Percentiles rank a stretch among this genome's conserved stretches.
Conservation (phyloP, 2,113 vertebrate species). For the Conger conger region DNA sequence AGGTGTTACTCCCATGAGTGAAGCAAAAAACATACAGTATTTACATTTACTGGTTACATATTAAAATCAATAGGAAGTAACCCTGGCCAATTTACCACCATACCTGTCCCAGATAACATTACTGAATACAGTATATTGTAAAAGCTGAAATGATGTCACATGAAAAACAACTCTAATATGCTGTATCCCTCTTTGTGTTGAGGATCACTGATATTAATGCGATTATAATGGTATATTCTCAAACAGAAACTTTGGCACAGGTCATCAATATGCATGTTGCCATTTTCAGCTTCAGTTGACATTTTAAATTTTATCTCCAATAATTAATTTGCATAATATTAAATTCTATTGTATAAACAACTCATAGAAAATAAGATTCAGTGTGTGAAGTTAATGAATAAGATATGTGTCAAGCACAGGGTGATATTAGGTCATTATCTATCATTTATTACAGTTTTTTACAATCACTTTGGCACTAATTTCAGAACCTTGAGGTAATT, state of each 20-base stretch:
- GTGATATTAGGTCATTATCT: neutral
- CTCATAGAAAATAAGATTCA: neutral
- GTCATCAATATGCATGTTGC: neutral
- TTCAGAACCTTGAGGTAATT: too few relatives aligned
- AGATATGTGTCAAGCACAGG: neutral
- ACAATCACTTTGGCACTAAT: too few relatives aligned
- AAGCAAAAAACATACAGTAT: neutral
- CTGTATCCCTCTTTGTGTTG: neutral
- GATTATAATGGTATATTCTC: neutral
- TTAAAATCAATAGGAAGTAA: slow-evolving; percentile 1
- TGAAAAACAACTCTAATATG: neutral
- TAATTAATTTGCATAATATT: neutral
- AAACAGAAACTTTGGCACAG: neutral
- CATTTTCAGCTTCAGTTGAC: neutral
- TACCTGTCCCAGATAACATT: neutral
- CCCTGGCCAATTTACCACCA: neutral
- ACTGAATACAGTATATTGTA: neutral
- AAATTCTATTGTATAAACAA: neutral
- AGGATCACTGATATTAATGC: neutral
- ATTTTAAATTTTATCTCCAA: neutral
- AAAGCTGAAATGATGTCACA: neutral
- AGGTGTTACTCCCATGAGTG: neutral
- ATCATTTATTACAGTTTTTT: neutral
- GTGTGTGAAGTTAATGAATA: neutral
- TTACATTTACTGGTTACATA: slow-evolving; percentile 5